A percentile compares a stretch with the other conserved stretches of the same genome.
Conservation (phyloP, 2,797 vertebrate genomes). For the Urophycis tenuis region DNA sequence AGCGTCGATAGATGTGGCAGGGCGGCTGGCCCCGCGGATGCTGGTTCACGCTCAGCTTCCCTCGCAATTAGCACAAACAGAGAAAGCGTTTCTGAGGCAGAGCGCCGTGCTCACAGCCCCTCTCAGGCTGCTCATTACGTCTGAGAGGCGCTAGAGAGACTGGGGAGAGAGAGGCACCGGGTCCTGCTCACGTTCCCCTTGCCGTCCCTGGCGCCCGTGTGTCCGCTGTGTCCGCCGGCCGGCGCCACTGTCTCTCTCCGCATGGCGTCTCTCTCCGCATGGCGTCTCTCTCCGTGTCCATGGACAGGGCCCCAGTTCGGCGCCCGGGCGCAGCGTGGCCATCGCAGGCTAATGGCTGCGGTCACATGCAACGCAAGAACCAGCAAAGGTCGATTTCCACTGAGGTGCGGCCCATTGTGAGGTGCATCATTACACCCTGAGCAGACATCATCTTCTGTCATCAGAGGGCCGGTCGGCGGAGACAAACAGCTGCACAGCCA, state of each 20-base stretch:
- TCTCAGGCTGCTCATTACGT: not conserved
- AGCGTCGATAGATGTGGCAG: conserved; percentile 44
- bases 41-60: not conserved
- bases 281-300: not conserved
- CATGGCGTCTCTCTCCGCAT: too few relatives aligned
- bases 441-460: not conserved
- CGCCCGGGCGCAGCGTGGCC: not conserved
- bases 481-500: conserved; percentile 15
- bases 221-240: too few relatives aligned
- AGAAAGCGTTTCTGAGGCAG: not conserved
- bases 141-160: not conserved
- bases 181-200: not conserved
- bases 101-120: not conserved
- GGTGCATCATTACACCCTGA: conserved; percentile 2
- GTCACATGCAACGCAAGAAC: not conserved
- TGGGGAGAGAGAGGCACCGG: not conserved
- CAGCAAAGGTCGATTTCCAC: not conserved
- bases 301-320: not conserved
- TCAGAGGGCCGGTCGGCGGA: conserved; percentile 15
- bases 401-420: conserved; percentile 7
- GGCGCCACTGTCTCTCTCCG: too few relatives aligned
- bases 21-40: not conserved
- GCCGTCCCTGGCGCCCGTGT: not conserved
- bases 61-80: conserved; percentile 3
- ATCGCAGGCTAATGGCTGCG: not conserved